A percentile compares a stretch with the other conserved stretches of the same genome.
These are phyloP conservation scores for Ameiurus melas DNA, from an alignment of 2,113 vertebrate genomes.

Conservation along the genomic window DNA sequence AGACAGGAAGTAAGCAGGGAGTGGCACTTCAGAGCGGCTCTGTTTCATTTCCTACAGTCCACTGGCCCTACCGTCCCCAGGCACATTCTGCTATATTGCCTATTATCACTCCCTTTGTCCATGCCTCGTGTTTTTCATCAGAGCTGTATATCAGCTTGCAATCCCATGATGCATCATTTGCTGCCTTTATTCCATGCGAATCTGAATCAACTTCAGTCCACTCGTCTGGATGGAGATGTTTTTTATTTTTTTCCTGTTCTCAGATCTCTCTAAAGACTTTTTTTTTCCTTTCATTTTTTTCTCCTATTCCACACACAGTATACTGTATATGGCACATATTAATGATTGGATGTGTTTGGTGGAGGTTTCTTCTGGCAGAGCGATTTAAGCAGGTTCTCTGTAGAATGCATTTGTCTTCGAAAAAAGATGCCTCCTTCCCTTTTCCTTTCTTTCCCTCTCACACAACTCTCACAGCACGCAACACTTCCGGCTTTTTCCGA, in stretches of 20 bases:
- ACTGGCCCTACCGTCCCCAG: slow-evolving; percentile 57
- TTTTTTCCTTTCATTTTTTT: not conserved
- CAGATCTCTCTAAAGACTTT: slow-evolving; percentile 21
- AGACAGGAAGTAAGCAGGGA: slow-evolving; percentile 22
- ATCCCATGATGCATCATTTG: slow-evolving; percentile 39
- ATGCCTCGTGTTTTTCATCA: slow-evolving; percentile 56
- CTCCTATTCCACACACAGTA: slow-evolving; percentile 43
- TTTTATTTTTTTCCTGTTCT: not conserved
- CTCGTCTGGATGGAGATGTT: slow-evolving; percentile 33
- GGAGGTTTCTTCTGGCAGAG: slow-evolving; percentile 41
- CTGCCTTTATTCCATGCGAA: slow-evolving; percentile 40
- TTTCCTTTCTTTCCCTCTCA: slow-evolving; percentile 1
- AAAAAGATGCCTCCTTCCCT: slow-evolving; percentile 25
- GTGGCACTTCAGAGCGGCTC: slow-evolving; percentile 35
- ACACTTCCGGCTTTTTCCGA: not conserved
- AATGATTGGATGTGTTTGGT: slow-evolving; percentile 54
- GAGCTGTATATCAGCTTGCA: slow-evolving; percentile 47
- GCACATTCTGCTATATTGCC: slow-evolving; percentile 57
- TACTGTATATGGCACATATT: slow-evolving; percentile 33
- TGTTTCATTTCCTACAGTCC: slow-evolving; percentile 66
- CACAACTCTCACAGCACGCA: slow-evolving; percentile 4
- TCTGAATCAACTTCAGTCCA: slow-evolving; percentile 39
- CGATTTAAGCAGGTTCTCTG: slow-evolving; percentile 66
- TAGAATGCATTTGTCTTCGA: slow-evolving; percentile 38
- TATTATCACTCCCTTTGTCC: slow-evolving; percentile 59